Evolutionary conservation across 2,888 invertebrate genomes (phyloP), one percentile per base, ranked within the genome.

Genomic region (Acronicta psi): DNA sequence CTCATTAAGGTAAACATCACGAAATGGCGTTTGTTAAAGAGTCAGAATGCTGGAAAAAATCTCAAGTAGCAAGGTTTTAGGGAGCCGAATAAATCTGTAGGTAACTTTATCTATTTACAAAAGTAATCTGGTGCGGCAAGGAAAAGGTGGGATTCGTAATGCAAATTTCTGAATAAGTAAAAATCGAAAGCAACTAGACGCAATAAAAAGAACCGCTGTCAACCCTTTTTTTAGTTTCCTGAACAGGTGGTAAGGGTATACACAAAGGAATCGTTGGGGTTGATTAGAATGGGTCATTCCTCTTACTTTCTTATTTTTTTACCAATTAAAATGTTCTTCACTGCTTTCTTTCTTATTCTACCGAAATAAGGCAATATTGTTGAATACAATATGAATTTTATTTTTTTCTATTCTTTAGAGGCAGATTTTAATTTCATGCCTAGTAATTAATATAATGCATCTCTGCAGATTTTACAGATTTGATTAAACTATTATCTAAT

Each of bases 201-300:
- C 46, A 69, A 69, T 75, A 79, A 78, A 81, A 63, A 68, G 69
- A 57, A 55, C 70, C 76, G 67, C 69, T 73, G 76, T 77, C 72
- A 73, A 76, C 71, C 76, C 69, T 72, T 72, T 63, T 63, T 73
- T 69, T 60, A 43, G 59, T 67, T 59, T 59, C 40, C 16, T 46
- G 29, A 29, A 23, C 31, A 63, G 57, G 65, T 64, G 25, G 37
- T 13, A 20, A 20, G 40, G 14, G 42, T 55, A 13, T 31, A 17
- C 16, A 38, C 23, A 42, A 55, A 69, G 34, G 50, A 63, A 55
- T 45, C 47, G 34, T 9, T 17, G 2, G 7, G 8, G 49, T 25
- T 55, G 62, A 63, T 62, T 18, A 25, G 16, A 37, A 69, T 40
- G 29, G 11, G 11, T 29, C 11, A 11, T 3, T 29, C 11, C 11